These are phyloP conservation scores for Pteruthius melanotis DNA, from an alignment of 2,113 vertebrate species.

Conservation along the genomic window DNA sequence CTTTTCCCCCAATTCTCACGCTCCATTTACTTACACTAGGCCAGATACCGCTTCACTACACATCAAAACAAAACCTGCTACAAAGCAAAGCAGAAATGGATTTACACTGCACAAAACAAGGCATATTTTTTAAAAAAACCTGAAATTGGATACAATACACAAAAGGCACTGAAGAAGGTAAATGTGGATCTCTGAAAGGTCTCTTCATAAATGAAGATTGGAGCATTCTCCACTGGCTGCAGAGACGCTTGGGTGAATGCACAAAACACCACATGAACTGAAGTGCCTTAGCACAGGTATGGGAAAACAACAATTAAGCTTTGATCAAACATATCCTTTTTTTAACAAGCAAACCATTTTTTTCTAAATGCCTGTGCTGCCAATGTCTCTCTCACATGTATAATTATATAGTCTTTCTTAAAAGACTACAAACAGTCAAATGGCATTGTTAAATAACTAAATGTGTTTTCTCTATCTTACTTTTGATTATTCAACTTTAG, in stretches of 20 bases:
- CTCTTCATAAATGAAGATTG: not conserved
- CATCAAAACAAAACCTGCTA: not conserved
- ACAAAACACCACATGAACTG: not conserved
- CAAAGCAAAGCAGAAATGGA: not conserved
- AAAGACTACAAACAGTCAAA: not conserved
- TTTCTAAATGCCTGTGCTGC: not conserved
- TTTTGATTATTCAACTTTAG: constrained; percentile 30
- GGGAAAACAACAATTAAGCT: not conserved
- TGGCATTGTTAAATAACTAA: not conserved
- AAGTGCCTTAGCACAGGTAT: not conserved
- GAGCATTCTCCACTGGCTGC: not conserved
- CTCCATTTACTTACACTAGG: not conserved
- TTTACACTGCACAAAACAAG: not conserved
- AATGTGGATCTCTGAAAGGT: not conserved
- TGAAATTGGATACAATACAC: not conserved
- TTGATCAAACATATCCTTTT: not conserved
- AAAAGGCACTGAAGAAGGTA: not conserved
- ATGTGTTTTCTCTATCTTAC: not conserved
- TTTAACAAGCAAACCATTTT: not conserved
- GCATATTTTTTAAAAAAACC: not conserved
- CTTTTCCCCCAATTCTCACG: not conserved
- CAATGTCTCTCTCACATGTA: not conserved
- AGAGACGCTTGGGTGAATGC: not conserved
- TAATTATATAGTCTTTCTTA: not conserved
- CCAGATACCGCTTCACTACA: not conserved